Conservation (phyloP, 2,113 vertebrate genomes). For the Sclerurus mexicanus region DNA sequence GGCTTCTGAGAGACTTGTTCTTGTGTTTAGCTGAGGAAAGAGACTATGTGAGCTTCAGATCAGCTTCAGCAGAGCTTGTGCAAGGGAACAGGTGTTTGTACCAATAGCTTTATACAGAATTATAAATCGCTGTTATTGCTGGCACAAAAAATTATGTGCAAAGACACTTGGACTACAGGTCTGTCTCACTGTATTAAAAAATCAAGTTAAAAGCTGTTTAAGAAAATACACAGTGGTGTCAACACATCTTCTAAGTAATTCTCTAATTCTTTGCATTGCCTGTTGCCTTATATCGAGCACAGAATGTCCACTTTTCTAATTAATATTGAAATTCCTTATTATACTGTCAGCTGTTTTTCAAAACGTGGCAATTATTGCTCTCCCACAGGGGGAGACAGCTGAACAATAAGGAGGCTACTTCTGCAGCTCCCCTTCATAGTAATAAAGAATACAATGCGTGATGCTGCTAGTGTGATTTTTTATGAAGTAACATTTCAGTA, state of each 20-base stretch:
- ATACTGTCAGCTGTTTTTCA: not conserved
- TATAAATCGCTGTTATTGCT: not conserved
- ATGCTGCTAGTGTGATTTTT: not conserved
- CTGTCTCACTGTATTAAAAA: not conserved
- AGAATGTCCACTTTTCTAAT: not conserved
- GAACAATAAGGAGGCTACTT: not conserved
- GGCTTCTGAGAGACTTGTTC: not conserved
- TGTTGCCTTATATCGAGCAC: not conserved
- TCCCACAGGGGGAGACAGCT: not conserved
- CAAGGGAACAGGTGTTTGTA: not conserved
- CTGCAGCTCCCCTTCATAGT: not conserved
- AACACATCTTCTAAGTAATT: not conserved
- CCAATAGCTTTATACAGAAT: not conserved
- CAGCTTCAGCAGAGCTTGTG: not conserved
- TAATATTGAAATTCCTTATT: not conserved
- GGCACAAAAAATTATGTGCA: not conserved
- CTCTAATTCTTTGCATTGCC: not conserved
- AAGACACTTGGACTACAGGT: not conserved
- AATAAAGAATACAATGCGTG: not conserved
- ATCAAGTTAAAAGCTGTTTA: not conserved
- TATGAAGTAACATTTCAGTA: not conserved
- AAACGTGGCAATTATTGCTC: not conserved
- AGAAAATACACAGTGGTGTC: not conserved
- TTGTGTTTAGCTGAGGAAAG: not conserved
- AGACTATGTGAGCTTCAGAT: not conserved